A percentile compares a stretch with the other conserved stretches of the same genome.
Evolutionary conservation across 1,140 invertebrate genomes (phyloP).

Genomic region (Dufourea novaeangliae): DNA sequence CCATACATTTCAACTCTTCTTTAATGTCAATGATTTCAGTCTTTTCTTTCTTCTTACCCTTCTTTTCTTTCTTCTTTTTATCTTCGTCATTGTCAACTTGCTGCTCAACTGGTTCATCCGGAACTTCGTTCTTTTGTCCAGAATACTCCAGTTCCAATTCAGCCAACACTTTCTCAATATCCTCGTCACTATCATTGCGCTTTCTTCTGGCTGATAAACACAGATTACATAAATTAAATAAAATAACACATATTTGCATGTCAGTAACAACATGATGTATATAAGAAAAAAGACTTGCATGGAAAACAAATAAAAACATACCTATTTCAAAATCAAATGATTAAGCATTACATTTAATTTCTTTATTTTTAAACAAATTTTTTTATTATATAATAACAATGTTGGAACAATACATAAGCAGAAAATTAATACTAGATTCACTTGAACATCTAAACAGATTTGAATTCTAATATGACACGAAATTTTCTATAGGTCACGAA

Average conservation of each 20-base stretch:
- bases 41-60: constrained; percentile 80
- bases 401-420: not conserved
- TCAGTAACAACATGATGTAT: not conserved
- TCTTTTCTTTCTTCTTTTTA: constrained; percentile 80
- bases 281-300: not conserved
- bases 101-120: constrained; percentile 58
- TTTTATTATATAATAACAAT: constrained; percentile 15
- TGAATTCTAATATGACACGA: not conserved
- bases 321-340: not conserved
- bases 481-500: constrained; percentile 6
- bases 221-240: not conserved
- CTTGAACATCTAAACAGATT: not conserved
- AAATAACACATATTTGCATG: no score
- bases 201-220: constrained; percentile 83
- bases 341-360: not conserved
- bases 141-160: constrained; percentile 90
- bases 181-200: constrained; percentile 91
- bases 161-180: constrained; percentile 91
- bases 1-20: constrained; percentile 71
- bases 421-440: not conserved
- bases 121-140: constrained; percentile 80
- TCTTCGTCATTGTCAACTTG: constrained; percentile 72
- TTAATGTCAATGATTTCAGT: constrained; percentile 74
- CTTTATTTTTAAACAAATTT: not conserved
- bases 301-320: not conserved